Evolutionary conservation across 2,113 vertebrate species (phyloP), one percentile per base, ranked within the genome.

Genomic region (Sturnira hondurensis): DNA sequence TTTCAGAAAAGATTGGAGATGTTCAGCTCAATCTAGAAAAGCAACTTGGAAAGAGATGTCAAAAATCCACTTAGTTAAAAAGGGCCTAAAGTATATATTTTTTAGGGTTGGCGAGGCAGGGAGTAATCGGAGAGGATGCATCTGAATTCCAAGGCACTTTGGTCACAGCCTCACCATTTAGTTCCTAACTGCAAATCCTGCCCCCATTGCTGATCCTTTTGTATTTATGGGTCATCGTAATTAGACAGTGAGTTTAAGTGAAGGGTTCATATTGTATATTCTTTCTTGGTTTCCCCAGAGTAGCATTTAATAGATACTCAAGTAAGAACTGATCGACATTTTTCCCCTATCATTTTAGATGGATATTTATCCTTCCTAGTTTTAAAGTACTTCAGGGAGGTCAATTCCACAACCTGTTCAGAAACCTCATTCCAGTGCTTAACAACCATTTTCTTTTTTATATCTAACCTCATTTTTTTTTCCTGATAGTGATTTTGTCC

Each of bases 151-250:
- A 93, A 92, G 16, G 86, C 26, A 92, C 82, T 86, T 95, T 50
- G 33, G 67, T n/a, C 47, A 80, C 94, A 95, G 61, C 33, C 65
- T 91, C n/a, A 86, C 3, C 82, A 43, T 73, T 92, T 86, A 92
- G 67, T 38, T 96, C 50, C 91, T 82, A 93, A 93, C 92, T 97
- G 83, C 82, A 96, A 91, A 93, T 47, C 77, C 76, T 88, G 70
- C 38, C 96, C 95, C 94, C 56, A 84, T 43, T 36, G 38, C 45
- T 88, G 94, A 92, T 88, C 81, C 96, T 96, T 93, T 96, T 33
- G 26, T 93, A 96, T 94, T 96, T 97, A 95, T 97, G 86, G 93
- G 82, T 91, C 54, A 86, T 94, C 78, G 97, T 96, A 96, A 96
- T 95, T 94, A 95, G 88, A 94, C 17, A 81, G 52, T 74, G 31